A percentile compares a stretch with the other conserved stretches of the same genome.
Evolutionary conservation across 2,797 vertebrate genomes (phyloP).

Genomic region (Paramormyrops hopkinsi): DNA sequence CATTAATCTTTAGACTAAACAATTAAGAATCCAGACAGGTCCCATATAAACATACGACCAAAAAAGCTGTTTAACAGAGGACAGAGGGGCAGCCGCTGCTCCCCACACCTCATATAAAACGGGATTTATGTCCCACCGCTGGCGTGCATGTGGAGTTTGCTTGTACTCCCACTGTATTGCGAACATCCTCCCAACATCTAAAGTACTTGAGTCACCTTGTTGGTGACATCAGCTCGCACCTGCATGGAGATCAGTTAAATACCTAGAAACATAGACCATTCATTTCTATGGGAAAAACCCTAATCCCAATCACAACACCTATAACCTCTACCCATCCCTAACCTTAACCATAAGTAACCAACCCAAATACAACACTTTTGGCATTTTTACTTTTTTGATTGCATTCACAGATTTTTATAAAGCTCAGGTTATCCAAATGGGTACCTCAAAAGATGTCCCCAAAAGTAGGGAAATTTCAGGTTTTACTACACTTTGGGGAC

Average conservation of each 20-base stretch:
- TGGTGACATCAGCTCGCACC: neutral
- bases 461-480: too few species aligned
- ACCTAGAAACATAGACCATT: neutral
- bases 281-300: too few species aligned
- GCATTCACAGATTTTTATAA: too few species aligned
- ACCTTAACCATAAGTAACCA: too few species aligned
- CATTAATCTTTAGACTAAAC: neutral
- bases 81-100: too few species aligned
- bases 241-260: neutral
- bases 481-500: too few species aligned
- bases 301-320: too few species aligned
- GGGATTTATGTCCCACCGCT: neutral
- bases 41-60: neutral
- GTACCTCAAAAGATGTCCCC: too few species aligned
- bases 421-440: too few species aligned
- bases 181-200: neutral
- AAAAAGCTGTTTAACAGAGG: neutral
- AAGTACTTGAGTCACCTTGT: neutral
- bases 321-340: too few species aligned
- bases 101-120: neutral
- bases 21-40: neutral
- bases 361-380: too few species aligned
- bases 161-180: neutral
- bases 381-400: too few species aligned
- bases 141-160: neutral